Percentiles rank a stretch among this genome's conserved stretches.
Conservation (phyloP, 2,888 invertebrate species). For the Lamproptera curius region DNA sequence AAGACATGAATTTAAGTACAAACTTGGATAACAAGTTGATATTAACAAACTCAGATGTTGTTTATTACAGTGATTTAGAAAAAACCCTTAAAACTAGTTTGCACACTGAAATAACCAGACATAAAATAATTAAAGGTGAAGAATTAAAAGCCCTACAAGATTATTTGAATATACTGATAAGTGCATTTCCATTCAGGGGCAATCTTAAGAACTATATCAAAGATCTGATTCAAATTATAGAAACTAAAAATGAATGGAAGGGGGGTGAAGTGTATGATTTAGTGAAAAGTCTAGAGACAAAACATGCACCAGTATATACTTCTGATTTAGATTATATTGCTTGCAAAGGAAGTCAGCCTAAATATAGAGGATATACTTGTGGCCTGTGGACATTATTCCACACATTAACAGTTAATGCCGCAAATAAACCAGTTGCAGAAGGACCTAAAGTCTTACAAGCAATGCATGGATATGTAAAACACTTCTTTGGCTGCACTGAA, state of each 20-base stretch:
- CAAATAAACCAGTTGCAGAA: conserved; percentile 65
- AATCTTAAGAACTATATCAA: conserved; percentile 82
- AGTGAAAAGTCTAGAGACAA: conserved; percentile 72
- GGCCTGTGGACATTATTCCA: conserved; percentile 97
- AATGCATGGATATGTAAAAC: conserved; percentile 91
- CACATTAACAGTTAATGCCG: conserved; percentile 89
- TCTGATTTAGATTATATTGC: conserved; percentile 82
- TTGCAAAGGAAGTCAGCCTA: conserved; percentile 88
- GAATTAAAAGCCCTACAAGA: conserved; percentile 84
- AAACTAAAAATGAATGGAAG: conserved; percentile 65
- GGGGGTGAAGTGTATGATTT: conserved; percentile 80
- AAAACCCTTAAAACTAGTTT: conserved; percentile 90
- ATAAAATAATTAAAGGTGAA: conserved; percentile 83
- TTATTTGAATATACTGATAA: conserved; percentile 84
- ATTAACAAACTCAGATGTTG: conserved; percentile 61
- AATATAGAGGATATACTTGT: conserved; percentile 93
- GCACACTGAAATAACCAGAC: conserved; percentile 88
- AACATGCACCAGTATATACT: conserved; percentile 75
- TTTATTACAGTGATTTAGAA: conserved; percentile 93
- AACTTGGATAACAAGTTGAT: conserved; percentile 33
- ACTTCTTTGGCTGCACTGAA: conserved; percentile 96
- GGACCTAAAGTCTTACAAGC: conserved; percentile 86
- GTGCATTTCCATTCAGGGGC: conserved; percentile 88
- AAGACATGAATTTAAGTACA: conserved; percentile 35
- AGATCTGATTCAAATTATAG: conserved; percentile 76